Base-by-base conservation (phyloP, 2,888 invertebrate species). In the Protonemura montana region DNA sequence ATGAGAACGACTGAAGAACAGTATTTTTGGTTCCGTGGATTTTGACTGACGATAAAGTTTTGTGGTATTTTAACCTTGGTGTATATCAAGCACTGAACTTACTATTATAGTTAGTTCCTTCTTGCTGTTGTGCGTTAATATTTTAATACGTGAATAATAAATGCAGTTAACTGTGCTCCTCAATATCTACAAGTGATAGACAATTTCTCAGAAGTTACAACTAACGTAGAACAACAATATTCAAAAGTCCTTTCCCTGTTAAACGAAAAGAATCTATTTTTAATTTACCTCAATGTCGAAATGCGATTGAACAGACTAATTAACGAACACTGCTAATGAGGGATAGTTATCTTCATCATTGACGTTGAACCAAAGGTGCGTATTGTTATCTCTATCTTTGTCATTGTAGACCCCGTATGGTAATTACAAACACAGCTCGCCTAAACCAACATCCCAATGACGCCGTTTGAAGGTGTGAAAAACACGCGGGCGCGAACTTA, bases 331-430 rank as follows among this genome's bases (percentile, higher is more conserved):
- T 10, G 21, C 59, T 59, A 59, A 59, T 59, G 59, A 59, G 59
- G 16, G 13, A 21, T 59, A 10, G 13, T 21, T 59, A 59, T 59
- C 59, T 59, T 59, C 59, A 59, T 16, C 59, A 59, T 21, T 59
- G 59, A 59, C 59, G 59, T 21, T 59, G 21, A 16, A 59, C 21
- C 59, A 59, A 59, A 59, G 59, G 3, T 1, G 21, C 6, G 21
- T 35, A 59, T 59, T 59, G 59, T 59, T 59, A 59, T 59, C 59
- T 10, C 21, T 59, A 59, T 59, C 59, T 10, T 59, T 59, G 59
- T 59, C 59, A 59, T 59, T 59, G 59, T 59, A 21, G 59, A 59
- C 59, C 59, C 59, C 59, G 59, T 59, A 59, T 59, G 59, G 59
- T 59, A 59, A 59, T 59, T 59, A 59, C 13, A 10, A 1, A 10